A percentile compares a stretch with the other conserved stretches of the same genome.
Evolutionary conservation across 2,113 vertebrate genomes (phyloP).

Genomic region (Zapus hudsonius): DNA sequence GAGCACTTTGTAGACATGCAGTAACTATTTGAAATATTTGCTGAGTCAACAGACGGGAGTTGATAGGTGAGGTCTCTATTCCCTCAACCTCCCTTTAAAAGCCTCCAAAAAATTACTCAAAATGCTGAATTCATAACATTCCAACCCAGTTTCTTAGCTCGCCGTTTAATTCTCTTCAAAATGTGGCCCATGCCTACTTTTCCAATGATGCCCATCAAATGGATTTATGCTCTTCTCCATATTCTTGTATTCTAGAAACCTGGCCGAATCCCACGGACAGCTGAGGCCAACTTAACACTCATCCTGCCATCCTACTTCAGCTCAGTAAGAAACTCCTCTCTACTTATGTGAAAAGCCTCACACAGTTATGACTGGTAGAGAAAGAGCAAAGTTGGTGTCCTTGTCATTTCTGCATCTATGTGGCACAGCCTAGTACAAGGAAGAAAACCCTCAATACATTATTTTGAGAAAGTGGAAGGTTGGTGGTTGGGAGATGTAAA

Average conservation of each 20-base stretch:
- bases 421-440: background rate
- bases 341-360: no score
- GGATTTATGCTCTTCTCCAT: background rate
- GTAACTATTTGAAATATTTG: background rate
- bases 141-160: background rate
- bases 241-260: background rate
- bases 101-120: background rate
- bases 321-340: background rate
- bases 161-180: constrained; percentile 8
- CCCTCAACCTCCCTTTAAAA: background rate
- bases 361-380: no score
- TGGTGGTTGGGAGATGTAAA: background rate
- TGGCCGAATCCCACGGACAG: background rate
- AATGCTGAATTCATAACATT: background rate
- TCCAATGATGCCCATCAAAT: background rate
- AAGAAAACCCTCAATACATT: background rate
- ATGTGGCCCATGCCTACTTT: background rate
- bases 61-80: background rate
- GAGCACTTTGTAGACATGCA: background rate
- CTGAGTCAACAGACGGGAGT: background rate
- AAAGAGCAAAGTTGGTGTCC: background rate
- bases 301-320: background rate
- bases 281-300: no score
- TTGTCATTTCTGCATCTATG: background rate
- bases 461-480: background rate